Evolutionary conservation across 2,888 invertebrate species (phyloP), one percentile per base, ranked within the genome.

Genomic region (Tachina fera): DNA sequence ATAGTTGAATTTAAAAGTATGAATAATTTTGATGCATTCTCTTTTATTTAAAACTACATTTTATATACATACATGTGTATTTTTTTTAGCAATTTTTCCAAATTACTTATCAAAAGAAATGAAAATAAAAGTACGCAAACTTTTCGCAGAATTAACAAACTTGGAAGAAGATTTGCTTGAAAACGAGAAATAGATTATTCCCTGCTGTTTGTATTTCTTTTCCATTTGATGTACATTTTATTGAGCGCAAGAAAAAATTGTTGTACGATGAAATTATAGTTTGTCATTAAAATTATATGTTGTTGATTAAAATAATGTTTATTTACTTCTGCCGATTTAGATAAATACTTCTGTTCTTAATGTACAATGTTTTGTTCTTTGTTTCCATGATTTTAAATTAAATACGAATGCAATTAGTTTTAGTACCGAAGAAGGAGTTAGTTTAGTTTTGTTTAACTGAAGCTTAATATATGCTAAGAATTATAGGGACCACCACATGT

Each of bases 1-100:
- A 94, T 96, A 61, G 94, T 97, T 87, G 93, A 94, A 77, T 97
- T 97, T 90, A 93, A 94, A 74, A 93, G 92, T 92, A 88, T 83
- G 75, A 85, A 11, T 11, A 9, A n/a, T 58, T n/a, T 22, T 47
- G 10, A 14, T 49, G 1, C n/a, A n/a, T 14, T 41, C 0, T 31
- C 4, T 53, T 19, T 39, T 8, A n/a, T 53, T 13, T 51, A n/a
- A 51, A 8, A 41, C 45, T 14, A 2, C 11, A 10, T 71, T 51
- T n/a, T 31, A 11, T 9, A 60, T 43, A 67, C n/a, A n/a, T n/a
- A 4, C 4, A 3, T 3, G 60, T 43, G 9, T 61, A 67, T 10
- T 71, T 61, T 60, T 19, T 61, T 93, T 8, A 14, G 92, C 92
- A 11, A 92, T 93, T 87, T 90, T 94, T 60, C 93, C 94, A 3